Conservation (phyloP, 1,140 invertebrate species). For the Leptinotarsa undecemlineata region DNA sequence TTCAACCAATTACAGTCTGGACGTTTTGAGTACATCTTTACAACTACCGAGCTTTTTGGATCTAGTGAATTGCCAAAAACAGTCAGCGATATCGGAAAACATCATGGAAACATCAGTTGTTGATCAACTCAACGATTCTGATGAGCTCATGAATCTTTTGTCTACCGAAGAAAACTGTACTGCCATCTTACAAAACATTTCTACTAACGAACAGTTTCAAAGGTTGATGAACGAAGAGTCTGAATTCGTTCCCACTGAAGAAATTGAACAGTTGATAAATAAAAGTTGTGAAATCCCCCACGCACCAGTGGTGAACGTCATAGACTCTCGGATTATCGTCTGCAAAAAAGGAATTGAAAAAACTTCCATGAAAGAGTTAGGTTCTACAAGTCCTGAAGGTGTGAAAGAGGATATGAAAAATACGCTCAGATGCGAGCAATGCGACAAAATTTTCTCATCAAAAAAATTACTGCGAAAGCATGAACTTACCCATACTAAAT, state of each 20-base stretch:
- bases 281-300: slow-evolving; percentile 5
- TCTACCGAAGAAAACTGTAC: slow-evolving; percentile 48
- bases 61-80: slow-evolving; percentile 35
- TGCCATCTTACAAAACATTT: slow-evolving; percentile 46
- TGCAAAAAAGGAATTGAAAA: not conserved
- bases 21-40: slow-evolving; percentile 26
- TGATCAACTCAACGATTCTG: slow-evolving; percentile 46
- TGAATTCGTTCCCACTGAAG: slow-evolving; percentile 36
- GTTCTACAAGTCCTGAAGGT: slow-evolving; percentile 43
- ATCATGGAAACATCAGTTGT: slow-evolving; percentile 43
- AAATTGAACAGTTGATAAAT: slow-evolving; percentile 26
- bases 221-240: slow-evolving; percentile 36
- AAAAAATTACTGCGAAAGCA: slow-evolving; percentile 39
- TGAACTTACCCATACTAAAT: slow-evolving; percentile 27
- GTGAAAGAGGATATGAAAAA: slow-evolving; percentile 31
- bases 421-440: slow-evolving; percentile 32
- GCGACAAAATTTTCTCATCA: slow-evolving; percentile 25
- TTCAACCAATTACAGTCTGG: slow-evolving; percentile 33
- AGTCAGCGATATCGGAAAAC: slow-evolving; percentile 29
- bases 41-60: slow-evolving; percentile 37
- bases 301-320: not conserved
- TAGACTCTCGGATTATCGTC: not conserved
- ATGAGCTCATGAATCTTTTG: slow-evolving; percentile 45
- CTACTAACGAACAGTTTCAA: slow-evolving; percentile 42
- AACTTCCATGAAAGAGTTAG: not conserved